Percentiles rank a stretch among this genome's conserved stretches.
Conservation (phyloP, 2,113 vertebrate species). For the Nanorana parkeri region DNA sequence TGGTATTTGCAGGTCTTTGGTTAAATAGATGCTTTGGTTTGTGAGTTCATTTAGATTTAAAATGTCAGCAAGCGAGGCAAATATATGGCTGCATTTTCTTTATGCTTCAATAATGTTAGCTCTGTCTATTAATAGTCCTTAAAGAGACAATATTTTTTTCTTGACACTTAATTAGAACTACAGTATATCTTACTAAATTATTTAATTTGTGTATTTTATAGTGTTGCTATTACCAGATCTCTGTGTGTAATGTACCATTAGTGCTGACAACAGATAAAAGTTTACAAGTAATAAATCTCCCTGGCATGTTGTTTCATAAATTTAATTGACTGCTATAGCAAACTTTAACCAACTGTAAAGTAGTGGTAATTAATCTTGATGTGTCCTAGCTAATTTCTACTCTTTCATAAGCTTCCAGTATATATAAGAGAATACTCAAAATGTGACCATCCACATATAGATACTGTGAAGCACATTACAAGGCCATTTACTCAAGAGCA, state of each 20-base stretch:
- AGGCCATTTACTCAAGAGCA: no score
- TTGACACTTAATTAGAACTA: constrained; percentile 50
- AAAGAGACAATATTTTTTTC: constrained; percentile 41
- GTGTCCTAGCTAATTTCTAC: constrained; percentile 13
- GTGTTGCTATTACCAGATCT: constrained; percentile 26
- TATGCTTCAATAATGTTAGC: constrained; percentile 21
- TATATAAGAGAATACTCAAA: neutral
- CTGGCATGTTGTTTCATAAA: constrained; percentile 49
- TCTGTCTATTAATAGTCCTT: constrained; percentile 34
- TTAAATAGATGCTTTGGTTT: neutral
- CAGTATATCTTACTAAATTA: constrained; percentile 17
- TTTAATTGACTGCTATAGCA: constrained; percentile 19
- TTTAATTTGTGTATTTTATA: constrained; percentile 41
- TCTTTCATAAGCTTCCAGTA: neutral
- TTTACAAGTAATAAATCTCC: constrained; percentile 40
- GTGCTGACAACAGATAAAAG: constrained; percentile 45
- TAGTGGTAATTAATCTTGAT: neutral
- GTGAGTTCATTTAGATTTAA: constrained; percentile 17
- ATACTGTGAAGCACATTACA: neutral
- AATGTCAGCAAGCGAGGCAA: constrained; percentile 16
- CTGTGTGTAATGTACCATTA: constrained; percentile 41
- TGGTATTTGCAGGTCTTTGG: neutral
- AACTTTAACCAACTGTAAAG: constrained; percentile 23
- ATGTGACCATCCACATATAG: neutral
- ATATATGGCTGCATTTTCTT: constrained; percentile 17